Evolutionary conservation across 1,140 invertebrate species (phyloP).

Genomic region (Helicoverpa zea): DNA sequence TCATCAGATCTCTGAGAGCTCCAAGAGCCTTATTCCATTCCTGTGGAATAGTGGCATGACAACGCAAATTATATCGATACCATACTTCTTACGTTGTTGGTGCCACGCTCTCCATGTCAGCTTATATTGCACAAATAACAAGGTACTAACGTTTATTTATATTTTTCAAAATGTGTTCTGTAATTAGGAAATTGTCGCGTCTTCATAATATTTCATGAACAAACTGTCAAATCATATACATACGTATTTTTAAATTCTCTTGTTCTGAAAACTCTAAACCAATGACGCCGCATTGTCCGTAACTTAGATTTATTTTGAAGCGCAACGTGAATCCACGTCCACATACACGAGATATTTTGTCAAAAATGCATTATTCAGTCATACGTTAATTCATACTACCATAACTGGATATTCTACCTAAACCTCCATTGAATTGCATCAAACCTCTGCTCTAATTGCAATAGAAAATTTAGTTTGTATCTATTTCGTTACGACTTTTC

Average conservation of each 20-base stretch:
- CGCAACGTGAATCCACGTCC: neutral
- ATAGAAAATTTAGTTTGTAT: no score
- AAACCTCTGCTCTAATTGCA: no score
- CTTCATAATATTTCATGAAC: no score
- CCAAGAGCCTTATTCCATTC: slow-evolving; percentile 54
- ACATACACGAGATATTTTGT: no score
- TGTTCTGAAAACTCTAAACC: neutral
- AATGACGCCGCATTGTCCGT: neutral
- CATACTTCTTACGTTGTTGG: slow-evolving; percentile 28
- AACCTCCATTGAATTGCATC: no score
- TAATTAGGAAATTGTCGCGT: no score
- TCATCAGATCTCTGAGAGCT: slow-evolving; percentile 64
- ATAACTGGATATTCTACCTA: no score
- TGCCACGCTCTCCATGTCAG: slow-evolving; percentile 14
- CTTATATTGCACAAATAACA: slow-evolving; percentile 10
- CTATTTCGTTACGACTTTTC: no score
- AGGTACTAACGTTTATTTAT: neutral
- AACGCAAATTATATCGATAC: slow-evolving; percentile 41
- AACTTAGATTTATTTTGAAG: slow-evolving; percentile 15
- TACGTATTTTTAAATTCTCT: neutral
- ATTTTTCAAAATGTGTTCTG: no score
- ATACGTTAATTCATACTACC: neutral
- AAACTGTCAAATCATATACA: neutral
- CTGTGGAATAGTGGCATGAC: slow-evolving; percentile 50
- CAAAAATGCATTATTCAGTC: neutral